Evolutionary conservation across 2,888 invertebrate genomes (phyloP).

Genomic region (Chrysina gloriosa): DNA sequence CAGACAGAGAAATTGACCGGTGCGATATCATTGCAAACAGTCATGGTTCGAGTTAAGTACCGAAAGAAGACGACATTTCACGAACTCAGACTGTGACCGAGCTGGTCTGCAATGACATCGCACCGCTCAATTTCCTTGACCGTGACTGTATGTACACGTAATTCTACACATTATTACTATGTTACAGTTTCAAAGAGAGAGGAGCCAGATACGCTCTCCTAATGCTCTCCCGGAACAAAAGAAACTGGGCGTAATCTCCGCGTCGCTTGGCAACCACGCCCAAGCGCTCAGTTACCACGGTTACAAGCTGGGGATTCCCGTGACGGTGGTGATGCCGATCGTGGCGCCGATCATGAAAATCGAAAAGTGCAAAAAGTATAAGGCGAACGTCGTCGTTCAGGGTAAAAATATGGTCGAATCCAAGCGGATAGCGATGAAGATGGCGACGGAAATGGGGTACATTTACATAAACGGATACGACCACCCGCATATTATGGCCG

Average conservation of each 20-base stretch:
- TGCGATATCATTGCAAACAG: too few species aligned
- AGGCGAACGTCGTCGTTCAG: slow-evolving; percentile 85
- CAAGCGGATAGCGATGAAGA: slow-evolving; percentile 80
- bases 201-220: slow-evolving; percentile 90
- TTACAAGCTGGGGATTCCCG: slow-evolving; percentile 70
- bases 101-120: too few species aligned
- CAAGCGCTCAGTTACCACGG: slow-evolving; percentile 82
- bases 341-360: slow-evolving; percentile 97
- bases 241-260: slow-evolving; percentile 86
- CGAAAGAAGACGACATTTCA: too few species aligned
- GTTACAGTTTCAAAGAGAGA: slow-evolving; percentile 94
- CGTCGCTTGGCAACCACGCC: slow-evolving; percentile 95
- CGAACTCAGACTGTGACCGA: too few species aligned
- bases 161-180: too few species aligned
- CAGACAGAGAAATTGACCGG: too few species aligned
- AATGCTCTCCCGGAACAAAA: slow-evolving; percentile 79
- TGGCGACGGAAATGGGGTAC: slow-evolving; percentile 77
- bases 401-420: slow-evolving; percentile 89
- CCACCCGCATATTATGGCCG: slow-evolving; percentile 94
- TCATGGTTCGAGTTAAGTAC: too few species aligned
- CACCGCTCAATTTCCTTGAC: too few species aligned
- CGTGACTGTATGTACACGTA: too few species aligned
- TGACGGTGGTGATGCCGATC: slow-evolving; percentile 93
- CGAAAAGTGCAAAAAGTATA: slow-evolving; percentile 84
- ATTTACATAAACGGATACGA: slow-evolving; percentile 95